Conservation (phyloP, 1,140 invertebrate genomes). For the Bombus consobrinus region DNA sequence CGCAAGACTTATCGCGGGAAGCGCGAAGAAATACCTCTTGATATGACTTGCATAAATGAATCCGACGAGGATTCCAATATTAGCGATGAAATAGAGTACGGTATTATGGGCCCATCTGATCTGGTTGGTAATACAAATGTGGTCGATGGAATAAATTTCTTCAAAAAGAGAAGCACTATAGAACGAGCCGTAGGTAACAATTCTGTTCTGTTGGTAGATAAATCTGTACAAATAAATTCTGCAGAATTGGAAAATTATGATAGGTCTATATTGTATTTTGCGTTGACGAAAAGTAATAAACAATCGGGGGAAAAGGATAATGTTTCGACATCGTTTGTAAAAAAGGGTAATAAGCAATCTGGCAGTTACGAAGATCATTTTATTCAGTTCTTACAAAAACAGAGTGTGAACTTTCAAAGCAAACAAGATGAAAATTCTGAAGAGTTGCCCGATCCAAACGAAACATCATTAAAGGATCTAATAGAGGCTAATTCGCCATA, state of each 20-base stretch:
- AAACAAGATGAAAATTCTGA: slow-evolving; percentile 65
- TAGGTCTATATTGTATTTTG: slow-evolving; percentile 73
- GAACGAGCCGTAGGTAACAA: slow-evolving; percentile 64
- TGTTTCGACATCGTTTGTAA: neutral
- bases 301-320: slow-evolving; percentile 36
- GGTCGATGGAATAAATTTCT: slow-evolving; percentile 63
- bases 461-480: slow-evolving; percentile 72
- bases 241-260: slow-evolving; percentile 73
- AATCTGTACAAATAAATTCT: slow-evolving; percentile 72
- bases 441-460: neutral
- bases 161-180: slow-evolving; percentile 60
- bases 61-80: slow-evolving; percentile 71
- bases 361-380: slow-evolving; percentile 77
- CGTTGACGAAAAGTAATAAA: slow-evolving; percentile 60
- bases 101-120: slow-evolving; percentile 32
- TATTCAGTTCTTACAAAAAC: slow-evolving; percentile 72
- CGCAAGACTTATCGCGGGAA: neutral
- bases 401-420: slow-evolving; percentile 67
- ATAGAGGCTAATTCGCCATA: slow-evolving; percentile 72
- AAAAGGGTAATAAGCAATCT: slow-evolving; percentile 56
- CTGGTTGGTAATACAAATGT: slow-evolving; percentile 41
- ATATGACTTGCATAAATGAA: slow-evolving; percentile 77
- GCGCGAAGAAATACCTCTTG: slow-evolving; percentile 66
- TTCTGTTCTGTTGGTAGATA: slow-evolving; percentile 37
- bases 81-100: neutral